A percentile compares a stretch with the other conserved stretches of the same genome.
Evolutionary conservation across 2,113 vertebrate species (phyloP).

Genomic region (Hemicordylus capensis): DNA sequence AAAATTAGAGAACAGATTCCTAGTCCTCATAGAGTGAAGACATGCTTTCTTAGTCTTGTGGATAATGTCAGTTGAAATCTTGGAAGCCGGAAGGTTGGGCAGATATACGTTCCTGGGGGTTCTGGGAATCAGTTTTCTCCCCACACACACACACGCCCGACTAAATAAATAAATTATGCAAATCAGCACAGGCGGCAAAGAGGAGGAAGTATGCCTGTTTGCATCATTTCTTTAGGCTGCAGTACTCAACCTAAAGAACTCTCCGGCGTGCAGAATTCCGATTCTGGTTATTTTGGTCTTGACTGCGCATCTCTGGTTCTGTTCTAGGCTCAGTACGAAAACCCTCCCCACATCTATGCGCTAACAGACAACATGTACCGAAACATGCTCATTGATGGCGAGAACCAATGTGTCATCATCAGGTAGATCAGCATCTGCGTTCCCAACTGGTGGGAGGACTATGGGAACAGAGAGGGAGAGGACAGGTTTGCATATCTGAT

Average conservation of each 20-base stretch:
- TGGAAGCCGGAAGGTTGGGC: background rate
- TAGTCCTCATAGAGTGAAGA: background rate
- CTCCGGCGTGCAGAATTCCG: background rate
- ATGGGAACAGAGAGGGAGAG: too few relatives aligned
- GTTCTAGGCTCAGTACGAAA: slow-evolving; percentile 95
- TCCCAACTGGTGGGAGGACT: background rate
- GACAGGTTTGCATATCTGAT: too few relatives aligned
- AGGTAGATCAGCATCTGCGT: slow-evolving; percentile 60
- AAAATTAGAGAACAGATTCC: background rate
- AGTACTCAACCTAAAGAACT: background rate
- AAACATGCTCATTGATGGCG: slow-evolving; percentile 96
- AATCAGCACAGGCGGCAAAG: background rate
- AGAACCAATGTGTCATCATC: slow-evolving; percentile 98
- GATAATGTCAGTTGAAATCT: background rate
- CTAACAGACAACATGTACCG: slow-evolving; percentile 97
- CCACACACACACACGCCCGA: too few relatives aligned
- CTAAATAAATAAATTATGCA: background rate
- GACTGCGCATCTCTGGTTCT: fast-evolving
- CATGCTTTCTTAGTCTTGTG: background rate
- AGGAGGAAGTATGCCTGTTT: background rate
- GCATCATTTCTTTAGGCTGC: background rate
- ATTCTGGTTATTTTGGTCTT: background rate
- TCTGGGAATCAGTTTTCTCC: too few relatives aligned
- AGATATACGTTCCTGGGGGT: too few relatives aligned
- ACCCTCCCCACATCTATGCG: slow-evolving; percentile 95